Percentiles rank a stretch among this genome's conserved stretches.
phyloP scores from a whole-genome alignment of 2,797 vertebrate genomes.

The Gymnocypris eckloni region DNA sequence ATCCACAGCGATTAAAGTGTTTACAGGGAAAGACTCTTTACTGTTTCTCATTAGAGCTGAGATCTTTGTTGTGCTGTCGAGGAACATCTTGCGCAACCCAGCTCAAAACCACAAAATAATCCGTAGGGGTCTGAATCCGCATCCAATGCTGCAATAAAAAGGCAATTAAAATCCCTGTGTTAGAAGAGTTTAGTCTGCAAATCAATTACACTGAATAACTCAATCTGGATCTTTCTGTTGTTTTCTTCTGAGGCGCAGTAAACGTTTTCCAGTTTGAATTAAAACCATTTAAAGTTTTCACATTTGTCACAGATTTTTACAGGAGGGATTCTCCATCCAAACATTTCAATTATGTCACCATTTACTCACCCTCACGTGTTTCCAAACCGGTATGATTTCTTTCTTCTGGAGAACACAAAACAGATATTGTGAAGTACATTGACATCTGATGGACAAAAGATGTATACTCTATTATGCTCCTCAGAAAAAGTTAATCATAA shows the following conservation, averaged over 20 bases:
- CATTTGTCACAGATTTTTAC: neutral
- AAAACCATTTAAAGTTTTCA: neutral
- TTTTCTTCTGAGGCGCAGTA: constrained; percentile 13
- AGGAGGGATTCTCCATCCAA: neutral
- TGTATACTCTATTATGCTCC: neutral
- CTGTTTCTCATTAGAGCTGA: constrained; percentile 42
- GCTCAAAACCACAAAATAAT: constrained; percentile 13
- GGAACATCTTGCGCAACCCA: constrained; percentile 25
- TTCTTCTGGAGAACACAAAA: neutral
- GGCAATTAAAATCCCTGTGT: constrained; percentile 16
- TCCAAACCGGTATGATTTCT: neutral
- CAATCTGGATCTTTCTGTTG: constrained; percentile 4
- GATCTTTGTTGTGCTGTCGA: constrained; percentile 30
- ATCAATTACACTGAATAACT: constrained; percentile 12
- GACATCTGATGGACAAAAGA: neutral
- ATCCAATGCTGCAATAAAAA: constrained; percentile 17
- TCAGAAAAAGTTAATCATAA: neutral
- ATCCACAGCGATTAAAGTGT: neutral
- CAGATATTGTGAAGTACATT: neutral
- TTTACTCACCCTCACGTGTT: neutral
- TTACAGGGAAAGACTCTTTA: constrained; percentile 20
- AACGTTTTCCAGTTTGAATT: constrained; percentile 8
- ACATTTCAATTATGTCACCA: neutral
- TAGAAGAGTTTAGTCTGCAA: neutral
- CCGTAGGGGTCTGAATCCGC: neutral